Percentiles rank a stretch among this genome's conserved stretches.
Evolutionary conservation across 2,797 vertebrate genomes (phyloP).

Genomic region (Enoplosus armatus): DNA sequence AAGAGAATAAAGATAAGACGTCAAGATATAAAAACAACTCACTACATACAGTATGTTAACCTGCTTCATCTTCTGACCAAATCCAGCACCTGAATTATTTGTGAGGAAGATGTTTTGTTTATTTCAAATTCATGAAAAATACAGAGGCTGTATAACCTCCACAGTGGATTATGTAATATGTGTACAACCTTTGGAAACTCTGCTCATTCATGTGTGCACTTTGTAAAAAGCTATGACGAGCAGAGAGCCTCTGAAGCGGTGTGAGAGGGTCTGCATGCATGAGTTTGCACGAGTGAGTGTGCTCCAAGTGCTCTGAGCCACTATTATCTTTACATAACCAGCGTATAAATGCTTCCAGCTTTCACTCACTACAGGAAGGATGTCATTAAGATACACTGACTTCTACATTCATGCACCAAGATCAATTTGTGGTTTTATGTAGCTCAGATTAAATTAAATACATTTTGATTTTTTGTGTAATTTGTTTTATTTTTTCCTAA

Average conservation of each 20-base stretch:
- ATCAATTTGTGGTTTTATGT: not conserved
- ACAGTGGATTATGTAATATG: conserved; percentile 36
- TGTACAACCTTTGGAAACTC: conserved; percentile 22
- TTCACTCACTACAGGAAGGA: conserved; percentile 8
- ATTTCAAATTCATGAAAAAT: conserved; percentile 37
- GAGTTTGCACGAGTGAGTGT: conserved; percentile 28
- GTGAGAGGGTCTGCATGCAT: conserved; percentile 45
- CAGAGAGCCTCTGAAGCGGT: conserved; percentile 20
- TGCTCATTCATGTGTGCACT: conserved; percentile 44
- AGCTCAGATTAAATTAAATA: not conserved
- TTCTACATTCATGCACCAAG: not conserved
- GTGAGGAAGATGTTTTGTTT: not conserved
- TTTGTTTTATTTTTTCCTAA: not conserved
- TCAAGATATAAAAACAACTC: not conserved
- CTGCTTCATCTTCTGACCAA: not conserved
- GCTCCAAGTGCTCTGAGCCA: conserved; percentile 26
- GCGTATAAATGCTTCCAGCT: not conserved
- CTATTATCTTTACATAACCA: conserved; percentile 54
- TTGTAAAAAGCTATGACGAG: conserved; percentile 29
- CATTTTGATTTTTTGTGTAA: not conserved
- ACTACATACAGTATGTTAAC: not conserved
- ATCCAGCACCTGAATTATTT: conserved; percentile 29
- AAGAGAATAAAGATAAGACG: not conserved
- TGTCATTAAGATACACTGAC: not conserved
- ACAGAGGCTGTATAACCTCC: conserved; percentile 10